Evolutionary conservation across 2,888 invertebrate genomes (phyloP).

Genomic region (Leptopilina drosophilae): DNA sequence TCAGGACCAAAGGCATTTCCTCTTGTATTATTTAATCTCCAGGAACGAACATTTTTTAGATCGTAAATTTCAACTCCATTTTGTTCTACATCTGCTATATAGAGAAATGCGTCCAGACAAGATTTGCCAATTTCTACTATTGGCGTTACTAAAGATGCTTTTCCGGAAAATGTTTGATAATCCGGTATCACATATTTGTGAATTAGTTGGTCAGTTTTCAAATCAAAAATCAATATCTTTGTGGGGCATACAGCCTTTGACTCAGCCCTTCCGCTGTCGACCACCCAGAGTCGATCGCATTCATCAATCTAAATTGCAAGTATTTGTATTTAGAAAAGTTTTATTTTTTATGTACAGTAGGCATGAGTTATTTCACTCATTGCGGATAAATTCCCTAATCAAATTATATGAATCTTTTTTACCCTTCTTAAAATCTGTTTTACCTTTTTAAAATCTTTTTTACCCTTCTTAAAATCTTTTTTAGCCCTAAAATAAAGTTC

Average conservation of each 20-base stretch:
- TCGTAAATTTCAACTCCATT: slow-evolving; percentile 73
- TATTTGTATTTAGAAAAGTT: background rate
- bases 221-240: slow-evolving; percentile 75
- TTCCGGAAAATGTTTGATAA: slow-evolving; percentile 67
- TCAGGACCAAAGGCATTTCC: slow-evolving; percentile 74
- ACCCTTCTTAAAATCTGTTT: no score
- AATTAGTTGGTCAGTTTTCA: slow-evolving; percentile 70
- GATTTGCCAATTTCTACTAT: slow-evolving; percentile 72
- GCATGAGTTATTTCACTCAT: no score
- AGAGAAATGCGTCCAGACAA: slow-evolving; percentile 71
- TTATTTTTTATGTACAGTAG: no score
- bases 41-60: slow-evolving; percentile 66
- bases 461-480: no score
- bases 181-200: slow-evolving; percentile 70
- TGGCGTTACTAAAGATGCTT: slow-evolving; percentile 71
- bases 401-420: no score
- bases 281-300: slow-evolving; percentile 76
- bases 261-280: slow-evolving; percentile 71
- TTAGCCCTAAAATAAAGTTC: no score
- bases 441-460: no score
- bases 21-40: slow-evolving; percentile 72
- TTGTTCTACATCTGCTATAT: slow-evolving; percentile 72
- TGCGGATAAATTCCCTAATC: no score
- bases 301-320: slow-evolving; percentile 73
- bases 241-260: slow-evolving; percentile 68